Percentiles rank a stretch among this genome's conserved stretches.
Conservation (phyloP, 2,797 vertebrate genomes). For the Adrianichthys oophorus region DNA sequence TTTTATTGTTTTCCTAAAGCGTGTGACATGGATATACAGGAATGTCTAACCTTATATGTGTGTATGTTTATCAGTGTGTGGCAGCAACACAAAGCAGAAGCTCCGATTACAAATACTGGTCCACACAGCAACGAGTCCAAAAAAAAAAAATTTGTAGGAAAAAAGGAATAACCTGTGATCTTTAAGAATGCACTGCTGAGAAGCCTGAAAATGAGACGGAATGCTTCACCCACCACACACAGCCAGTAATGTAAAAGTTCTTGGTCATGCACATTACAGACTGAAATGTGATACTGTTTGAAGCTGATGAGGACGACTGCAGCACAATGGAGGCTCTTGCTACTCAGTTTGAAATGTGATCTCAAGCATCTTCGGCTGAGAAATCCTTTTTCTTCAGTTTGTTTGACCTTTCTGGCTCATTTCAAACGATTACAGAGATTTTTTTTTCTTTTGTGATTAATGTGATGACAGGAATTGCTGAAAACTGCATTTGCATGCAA, state of each 20-base stretch:
- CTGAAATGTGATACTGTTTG: conserved; percentile 41
- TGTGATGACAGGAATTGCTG: too few species aligned
- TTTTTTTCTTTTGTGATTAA: too few species aligned
- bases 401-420: too few species aligned
- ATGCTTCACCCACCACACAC: conserved; percentile 15
- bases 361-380: conserved; percentile 14
- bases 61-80: conserved; percentile 12
- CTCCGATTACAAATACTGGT: conserved; percentile 49
- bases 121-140: conserved; percentile 36
- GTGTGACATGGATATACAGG: conserved; percentile 57
- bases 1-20: conserved; percentile 65
- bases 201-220: conserved; percentile 47
- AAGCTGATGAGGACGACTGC: conserved; percentile 35
- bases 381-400: too few species aligned
- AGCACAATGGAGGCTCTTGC: conserved; percentile 29
- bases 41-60: conserved; percentile 15
- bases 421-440: too few species aligned
- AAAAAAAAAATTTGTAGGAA: conserved; percentile 23
- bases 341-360: conserved; percentile 39
- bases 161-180: conserved; percentile 45
- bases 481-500: too few species aligned
- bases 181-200: conserved; percentile 51
- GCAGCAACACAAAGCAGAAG: conserved; percentile 16
- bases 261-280: conserved; percentile 46
- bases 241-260: conserved; percentile 14